Conservation (phyloP, 35 echinoderm and acorn worm species). For the Stichopus chloronotus region DNA sequence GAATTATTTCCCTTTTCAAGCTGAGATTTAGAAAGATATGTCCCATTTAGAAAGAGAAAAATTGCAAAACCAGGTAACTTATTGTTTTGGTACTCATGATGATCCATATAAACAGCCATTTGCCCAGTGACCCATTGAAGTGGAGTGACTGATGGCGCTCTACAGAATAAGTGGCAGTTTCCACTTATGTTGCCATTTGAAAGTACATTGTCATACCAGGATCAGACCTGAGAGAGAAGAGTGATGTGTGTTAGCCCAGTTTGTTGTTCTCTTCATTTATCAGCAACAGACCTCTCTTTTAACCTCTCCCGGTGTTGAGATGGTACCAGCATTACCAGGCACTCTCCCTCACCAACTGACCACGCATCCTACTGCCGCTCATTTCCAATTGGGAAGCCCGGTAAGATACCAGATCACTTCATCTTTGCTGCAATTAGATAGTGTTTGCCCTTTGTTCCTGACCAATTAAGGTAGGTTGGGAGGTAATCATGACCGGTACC, state of each 20-base stretch:
- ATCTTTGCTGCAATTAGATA: too few species aligned
- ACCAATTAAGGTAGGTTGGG: too few species aligned
- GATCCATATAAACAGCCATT: too few species aligned
- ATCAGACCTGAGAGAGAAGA: too few species aligned
- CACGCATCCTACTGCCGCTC: constrained; percentile 37
- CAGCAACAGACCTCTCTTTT: constrained; percentile 33
- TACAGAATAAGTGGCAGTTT: neutral
- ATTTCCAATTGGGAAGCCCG: constrained; percentile 52
- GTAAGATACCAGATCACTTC: constrained; percentile 18
- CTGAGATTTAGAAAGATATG: too few species aligned
- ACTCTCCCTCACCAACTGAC: constrained; percentile 48
- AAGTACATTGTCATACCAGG: neutral
- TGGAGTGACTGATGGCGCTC: neutral
- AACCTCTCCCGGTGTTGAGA: constrained; percentile 41
- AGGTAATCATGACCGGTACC: too few species aligned
- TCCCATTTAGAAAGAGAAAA: too few species aligned
- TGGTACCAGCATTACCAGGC: constrained; percentile 52
- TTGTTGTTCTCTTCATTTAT: constrained; percentile 4
- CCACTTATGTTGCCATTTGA: neutral
- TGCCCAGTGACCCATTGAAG: neutral
- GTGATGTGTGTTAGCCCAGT: too few species aligned
- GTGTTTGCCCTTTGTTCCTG: too few species aligned
- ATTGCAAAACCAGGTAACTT: too few species aligned
- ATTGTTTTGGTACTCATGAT: too few species aligned
- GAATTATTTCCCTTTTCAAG: too few species aligned